These are phyloP conservation scores for Sycophila texana DNA, from an alignment of 2,888 invertebrate genomes.

Conservation along the genomic window DNA sequence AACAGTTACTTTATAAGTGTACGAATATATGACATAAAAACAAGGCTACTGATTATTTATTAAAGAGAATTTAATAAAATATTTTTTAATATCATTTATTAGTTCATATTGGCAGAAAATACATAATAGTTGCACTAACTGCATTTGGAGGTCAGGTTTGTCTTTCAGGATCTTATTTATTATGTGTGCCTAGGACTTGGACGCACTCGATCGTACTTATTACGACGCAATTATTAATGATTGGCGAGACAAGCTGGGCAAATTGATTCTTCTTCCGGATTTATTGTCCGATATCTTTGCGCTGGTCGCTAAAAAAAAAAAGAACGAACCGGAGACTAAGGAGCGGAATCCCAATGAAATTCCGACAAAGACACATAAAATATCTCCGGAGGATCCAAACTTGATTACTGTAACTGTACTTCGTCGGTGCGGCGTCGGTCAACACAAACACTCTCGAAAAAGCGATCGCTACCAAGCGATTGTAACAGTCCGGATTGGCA, in stretches of 20 bases:
- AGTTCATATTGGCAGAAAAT: too few relatives aligned
- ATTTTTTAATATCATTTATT: too few relatives aligned
- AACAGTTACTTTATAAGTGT: too few relatives aligned
- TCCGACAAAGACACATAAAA: conserved; percentile 50
- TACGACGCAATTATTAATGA: conserved; percentile 28
- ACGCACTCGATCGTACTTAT: conserved; percentile 7
- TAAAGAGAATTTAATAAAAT: too few relatives aligned
- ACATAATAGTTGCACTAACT: too few relatives aligned
- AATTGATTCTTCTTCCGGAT: conserved; percentile 36
- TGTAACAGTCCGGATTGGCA: conserved; percentile 18
- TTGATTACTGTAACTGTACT: conserved; percentile 55
- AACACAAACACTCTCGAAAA: conserved; percentile 18
- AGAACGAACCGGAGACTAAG: conserved; percentile 48
- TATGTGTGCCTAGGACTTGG: too few relatives aligned
- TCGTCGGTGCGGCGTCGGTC: conserved; percentile 3
- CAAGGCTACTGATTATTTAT: too few relatives aligned
- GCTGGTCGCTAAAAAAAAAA: conserved; percentile 35
- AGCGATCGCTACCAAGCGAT: conserved; percentile 40
- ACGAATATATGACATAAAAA: too few relatives aligned
- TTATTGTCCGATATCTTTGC: conserved; percentile 33
- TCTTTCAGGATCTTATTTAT: too few relatives aligned
- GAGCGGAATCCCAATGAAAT: conserved; percentile 50
- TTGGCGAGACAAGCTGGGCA: background rate
- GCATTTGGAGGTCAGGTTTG: too few relatives aligned
- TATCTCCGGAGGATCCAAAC: conserved; percentile 33